Percentiles rank a stretch among this genome's conserved stretches.
Evolutionary conservation across 2,888 invertebrate genomes (phyloP).

Genomic region (Leptopilina drosophilae): DNA sequence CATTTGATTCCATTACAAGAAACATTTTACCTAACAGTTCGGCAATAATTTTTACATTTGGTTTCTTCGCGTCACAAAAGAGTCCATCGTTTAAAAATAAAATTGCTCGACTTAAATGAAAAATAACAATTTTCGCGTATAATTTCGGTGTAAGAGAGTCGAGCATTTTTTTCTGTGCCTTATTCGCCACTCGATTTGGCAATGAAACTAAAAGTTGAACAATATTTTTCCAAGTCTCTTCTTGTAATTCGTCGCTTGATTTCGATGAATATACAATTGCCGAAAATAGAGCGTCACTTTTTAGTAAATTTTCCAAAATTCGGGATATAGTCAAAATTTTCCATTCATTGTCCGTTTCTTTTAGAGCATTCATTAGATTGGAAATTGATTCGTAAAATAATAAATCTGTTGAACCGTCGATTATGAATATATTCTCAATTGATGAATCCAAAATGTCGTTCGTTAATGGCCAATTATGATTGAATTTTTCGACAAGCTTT

Average conservation of each 20-base stretch:
- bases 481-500: constrained; percentile 77
- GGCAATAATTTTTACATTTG: constrained; percentile 78
- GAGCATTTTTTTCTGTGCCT: constrained; percentile 79
- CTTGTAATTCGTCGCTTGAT: constrained; percentile 61
- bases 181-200: constrained; percentile 86
- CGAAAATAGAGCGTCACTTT: constrained; percentile 80
- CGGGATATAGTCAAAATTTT: constrained; percentile 74
- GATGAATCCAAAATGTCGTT: constrained; percentile 75
- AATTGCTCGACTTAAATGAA: constrained; percentile 81
- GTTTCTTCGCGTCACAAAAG: constrained; percentile 70
- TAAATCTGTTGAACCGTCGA: constrained; percentile 77
- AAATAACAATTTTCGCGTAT: constrained; percentile 81
- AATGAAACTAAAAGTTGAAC: constrained; percentile 83
- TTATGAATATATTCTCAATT: constrained; percentile 77
- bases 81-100: constrained; percentile 80
- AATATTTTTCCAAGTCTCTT: constrained; percentile 78
- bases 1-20: constrained; percentile 79
- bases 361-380: constrained; percentile 78
- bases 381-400: constrained; percentile 77
- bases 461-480: constrained; percentile 80
- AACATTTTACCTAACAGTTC: constrained; percentile 82
- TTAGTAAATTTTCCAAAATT: constrained; percentile 78
- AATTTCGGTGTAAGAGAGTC: constrained; percentile 80
- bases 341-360: constrained; percentile 69
- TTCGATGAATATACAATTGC: constrained; percentile 76